These are phyloP conservation scores for Drosophila takahashii DNA, from an alignment of 1,140 invertebrate species.

Conservation along the genomic window DNA sequence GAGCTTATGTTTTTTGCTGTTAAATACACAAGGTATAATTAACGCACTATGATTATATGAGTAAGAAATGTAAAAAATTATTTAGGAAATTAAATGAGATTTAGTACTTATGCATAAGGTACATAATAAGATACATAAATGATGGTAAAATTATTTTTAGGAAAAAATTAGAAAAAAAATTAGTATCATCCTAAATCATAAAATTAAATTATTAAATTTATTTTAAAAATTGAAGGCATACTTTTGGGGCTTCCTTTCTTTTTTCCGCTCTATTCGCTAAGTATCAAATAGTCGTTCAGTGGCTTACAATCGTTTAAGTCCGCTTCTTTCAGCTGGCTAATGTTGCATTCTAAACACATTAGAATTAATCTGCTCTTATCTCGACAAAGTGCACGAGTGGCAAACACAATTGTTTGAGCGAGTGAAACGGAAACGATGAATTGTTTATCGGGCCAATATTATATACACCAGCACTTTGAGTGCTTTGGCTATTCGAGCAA, in stretches of 20 bases:
- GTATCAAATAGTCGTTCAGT: constrained; percentile 11
- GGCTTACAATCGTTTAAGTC: not conserved
- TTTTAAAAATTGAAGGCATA: not conserved
- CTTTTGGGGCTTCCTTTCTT: constrained; percentile 7
- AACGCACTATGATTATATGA: too few species aligned
- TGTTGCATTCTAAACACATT: constrained; percentile 71
- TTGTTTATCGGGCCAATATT: constrained; percentile 16
- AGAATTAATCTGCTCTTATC: constrained; percentile 64
- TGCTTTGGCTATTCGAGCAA: not conserved
- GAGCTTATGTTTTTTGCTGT: not conserved
- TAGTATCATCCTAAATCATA: fast-evolving
- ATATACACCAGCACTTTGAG: constrained; percentile 18
- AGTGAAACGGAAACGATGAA: constrained; percentile 29
- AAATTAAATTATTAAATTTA: too few species aligned
- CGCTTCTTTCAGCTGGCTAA: constrained; percentile 26
- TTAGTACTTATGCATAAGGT: too few species aligned
- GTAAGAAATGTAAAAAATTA: too few species aligned
- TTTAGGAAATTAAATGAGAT: too few species aligned
- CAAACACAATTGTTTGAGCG: constrained; percentile 29
- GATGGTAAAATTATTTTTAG: too few species aligned
- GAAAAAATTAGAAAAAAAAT: too few species aligned
- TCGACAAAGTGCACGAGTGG: constrained; percentile 40
- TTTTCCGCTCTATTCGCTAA: not conserved
- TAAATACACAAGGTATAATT: not conserved
- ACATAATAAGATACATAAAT: too few species aligned